A percentile compares a stretch with the other conserved stretches of the same genome.
Conservation (phyloP, 2,888 invertebrate species). For the Eurytoma adleriae region DNA sequence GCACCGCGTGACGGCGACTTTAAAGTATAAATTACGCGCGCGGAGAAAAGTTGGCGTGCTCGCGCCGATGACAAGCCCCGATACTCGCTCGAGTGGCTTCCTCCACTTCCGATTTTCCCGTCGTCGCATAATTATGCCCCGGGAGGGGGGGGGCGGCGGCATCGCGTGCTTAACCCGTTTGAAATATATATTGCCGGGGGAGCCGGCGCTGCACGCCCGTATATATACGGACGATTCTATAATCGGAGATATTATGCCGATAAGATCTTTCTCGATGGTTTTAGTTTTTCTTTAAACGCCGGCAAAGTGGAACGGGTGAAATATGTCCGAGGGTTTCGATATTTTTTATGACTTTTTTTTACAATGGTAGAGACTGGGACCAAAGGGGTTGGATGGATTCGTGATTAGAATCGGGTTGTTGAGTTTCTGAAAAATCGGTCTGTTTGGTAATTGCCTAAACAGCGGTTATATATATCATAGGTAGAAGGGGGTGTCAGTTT, state of each 20-base stretch:
- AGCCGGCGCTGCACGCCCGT: no score
- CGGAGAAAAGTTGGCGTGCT: conserved; percentile 52
- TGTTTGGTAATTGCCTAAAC: conserved; percentile 19
- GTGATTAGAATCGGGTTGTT: neutral
- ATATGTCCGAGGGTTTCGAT: neutral
- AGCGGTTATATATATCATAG: neutral
- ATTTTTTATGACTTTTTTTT: neutral
- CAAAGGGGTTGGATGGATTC: neutral
- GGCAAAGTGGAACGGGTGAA: neutral
- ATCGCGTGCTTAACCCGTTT: conserved; percentile 50
- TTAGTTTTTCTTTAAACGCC: no score
- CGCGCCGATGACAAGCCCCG: conserved; percentile 55
- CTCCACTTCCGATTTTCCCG: conserved; percentile 36
- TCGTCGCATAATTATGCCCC: conserved; percentile 46
- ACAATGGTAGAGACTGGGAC: neutral
- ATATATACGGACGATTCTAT: conserved; percentile 17
- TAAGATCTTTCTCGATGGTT: conserved; percentile 23
- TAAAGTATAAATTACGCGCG: conserved; percentile 67
- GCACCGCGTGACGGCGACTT: conserved; percentile 69
- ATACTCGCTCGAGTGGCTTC: conserved; percentile 53
- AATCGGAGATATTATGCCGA: conserved; percentile 22
- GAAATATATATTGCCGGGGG: neutral
- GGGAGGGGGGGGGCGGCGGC: neutral
- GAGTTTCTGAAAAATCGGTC: conserved; percentile 42
- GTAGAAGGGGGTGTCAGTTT: neutral